These are phyloP conservation scores for Poecilia picta DNA, from an alignment of 2,797 vertebrate genomes.

Conservation along the genomic window DNA sequence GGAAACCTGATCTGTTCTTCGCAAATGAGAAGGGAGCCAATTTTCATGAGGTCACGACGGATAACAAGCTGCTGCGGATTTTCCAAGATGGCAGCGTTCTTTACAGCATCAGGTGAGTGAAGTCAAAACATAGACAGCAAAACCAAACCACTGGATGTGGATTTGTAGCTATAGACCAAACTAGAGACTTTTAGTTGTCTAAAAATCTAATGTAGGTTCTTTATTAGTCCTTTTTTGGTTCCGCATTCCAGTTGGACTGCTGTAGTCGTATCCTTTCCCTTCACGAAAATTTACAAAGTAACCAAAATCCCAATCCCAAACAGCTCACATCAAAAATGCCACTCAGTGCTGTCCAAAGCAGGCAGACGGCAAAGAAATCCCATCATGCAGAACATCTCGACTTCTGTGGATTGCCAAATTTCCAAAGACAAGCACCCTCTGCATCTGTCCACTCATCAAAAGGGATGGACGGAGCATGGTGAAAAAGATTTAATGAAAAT, in stretches of 20 bases:
- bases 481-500: slow-evolving; percentile 14
- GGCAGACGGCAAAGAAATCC: slow-evolving; percentile 16
- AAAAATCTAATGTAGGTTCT: neutral
- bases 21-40: slow-evolving; percentile 95
- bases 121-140: neutral
- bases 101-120: slow-evolving; percentile 91
- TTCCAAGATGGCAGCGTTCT: slow-evolving; percentile 94
- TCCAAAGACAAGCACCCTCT: slow-evolving; percentile 9
- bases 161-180: too few relatives aligned
- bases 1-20: slow-evolving; percentile 96
- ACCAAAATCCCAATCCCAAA: slow-evolving; percentile 3
- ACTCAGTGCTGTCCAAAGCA: neutral
- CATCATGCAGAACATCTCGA: slow-evolving; percentile 20
- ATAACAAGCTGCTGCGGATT: slow-evolving; percentile 94
- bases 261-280: neutral
- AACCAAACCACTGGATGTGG: neutral
- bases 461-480: slow-evolving; percentile 10
- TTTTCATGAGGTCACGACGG: slow-evolving; percentile 94
- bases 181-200: neutral
- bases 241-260: neutral
- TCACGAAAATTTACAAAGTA: neutral
- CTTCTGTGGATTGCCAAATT: slow-evolving; percentile 11
- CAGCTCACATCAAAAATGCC: neutral
- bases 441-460: slow-evolving; percentile 14
- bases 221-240: neutral